phyloP scores from a whole-genome alignment of 2,888 invertebrate species.

The Pseudococcus viburni region DNA sequence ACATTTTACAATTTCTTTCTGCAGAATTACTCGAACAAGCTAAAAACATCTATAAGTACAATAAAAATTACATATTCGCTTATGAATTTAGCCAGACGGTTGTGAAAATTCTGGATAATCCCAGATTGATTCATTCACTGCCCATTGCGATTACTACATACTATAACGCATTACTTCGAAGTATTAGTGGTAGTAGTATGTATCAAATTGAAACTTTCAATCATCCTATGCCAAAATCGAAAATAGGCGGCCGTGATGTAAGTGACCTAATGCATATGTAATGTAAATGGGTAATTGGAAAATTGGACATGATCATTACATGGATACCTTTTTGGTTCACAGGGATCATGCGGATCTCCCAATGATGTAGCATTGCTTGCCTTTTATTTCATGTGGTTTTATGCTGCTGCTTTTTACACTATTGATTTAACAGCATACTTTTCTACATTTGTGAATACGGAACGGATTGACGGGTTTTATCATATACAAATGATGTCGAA shows the following conservation, averaged over 20 bases:
- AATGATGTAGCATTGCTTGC: not conserved
- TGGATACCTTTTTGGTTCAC: not conserved
- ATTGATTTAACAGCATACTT: conserved; percentile 32
- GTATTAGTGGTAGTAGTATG: not conserved
- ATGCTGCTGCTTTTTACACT: not conserved
- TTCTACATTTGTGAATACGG: conserved; percentile 70
- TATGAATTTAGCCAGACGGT: not conserved
- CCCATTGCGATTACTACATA: conserved; percentile 24
- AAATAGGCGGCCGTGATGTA: not conserved
- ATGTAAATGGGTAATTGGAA: not conserved
- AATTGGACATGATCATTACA: not conserved
- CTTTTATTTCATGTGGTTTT: not conserved
- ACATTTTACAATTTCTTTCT: not conserved
- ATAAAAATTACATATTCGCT: not conserved
- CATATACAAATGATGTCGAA: conserved; percentile 81
- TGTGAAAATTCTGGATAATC: not conserved
- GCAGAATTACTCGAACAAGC: conserved; percentile 2
- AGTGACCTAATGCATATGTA: not conserved
- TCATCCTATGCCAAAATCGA: not conserved
- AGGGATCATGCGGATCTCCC: not conserved
- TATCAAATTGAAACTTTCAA: conserved; percentile 2
- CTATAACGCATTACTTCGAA: not conserved
- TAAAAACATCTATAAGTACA: not conserved
- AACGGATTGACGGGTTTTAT: conserved; percentile 77
- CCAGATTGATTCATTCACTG: not conserved